Evolutionary conservation across 2,113 vertebrate genomes (phyloP).

Genomic region (Aleadryas rufinucha): DNA sequence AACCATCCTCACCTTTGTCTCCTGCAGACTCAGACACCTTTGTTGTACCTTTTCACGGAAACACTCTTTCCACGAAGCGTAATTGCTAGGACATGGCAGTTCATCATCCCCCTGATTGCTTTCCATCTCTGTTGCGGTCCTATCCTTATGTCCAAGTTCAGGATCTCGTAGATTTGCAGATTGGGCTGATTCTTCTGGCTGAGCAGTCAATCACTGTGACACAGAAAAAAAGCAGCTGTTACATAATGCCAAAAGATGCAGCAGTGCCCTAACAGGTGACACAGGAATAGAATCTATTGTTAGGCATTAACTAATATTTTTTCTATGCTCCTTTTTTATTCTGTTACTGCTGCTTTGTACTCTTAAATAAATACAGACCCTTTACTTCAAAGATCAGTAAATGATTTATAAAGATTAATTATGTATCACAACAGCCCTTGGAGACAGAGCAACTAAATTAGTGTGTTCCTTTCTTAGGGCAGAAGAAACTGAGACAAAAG

Average conservation of each 20-base stretch:
- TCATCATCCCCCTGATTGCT: neutral
- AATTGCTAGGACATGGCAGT: neutral
- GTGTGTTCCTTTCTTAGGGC: neutral
- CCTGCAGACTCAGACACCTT: slow-evolving; percentile 66
- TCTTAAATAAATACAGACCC: slow-evolving; percentile 15
- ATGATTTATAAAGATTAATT: slow-evolving; percentile 64
- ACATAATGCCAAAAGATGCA: neutral
- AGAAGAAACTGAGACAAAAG: slow-evolving; percentile 30
- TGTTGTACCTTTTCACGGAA: slow-evolving; percentile 63
- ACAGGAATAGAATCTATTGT: neutral
- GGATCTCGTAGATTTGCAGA: neutral
- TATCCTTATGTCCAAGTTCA: neutral
- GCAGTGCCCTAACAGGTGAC: neutral
- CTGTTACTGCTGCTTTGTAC: neutral
- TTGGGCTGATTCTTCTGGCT: neutral
- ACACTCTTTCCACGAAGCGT: slow-evolving; percentile 49
- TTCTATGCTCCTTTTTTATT: neutral
- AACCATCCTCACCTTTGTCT: slow-evolving; percentile 31
- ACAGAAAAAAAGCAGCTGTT: neutral
- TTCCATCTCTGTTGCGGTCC: neutral
- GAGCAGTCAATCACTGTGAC: neutral
- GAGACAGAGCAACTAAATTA: slow-evolving; percentile 17
- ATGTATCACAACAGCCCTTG: slow-evolving; percentile 39
- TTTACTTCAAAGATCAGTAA: slow-evolving; percentile 41
- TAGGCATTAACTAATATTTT: neutral